These are phyloP conservation scores for Anarrhichthys ocellatus DNA, from an alignment of 2,113 vertebrate genomes.

Conservation along the genomic window DNA sequence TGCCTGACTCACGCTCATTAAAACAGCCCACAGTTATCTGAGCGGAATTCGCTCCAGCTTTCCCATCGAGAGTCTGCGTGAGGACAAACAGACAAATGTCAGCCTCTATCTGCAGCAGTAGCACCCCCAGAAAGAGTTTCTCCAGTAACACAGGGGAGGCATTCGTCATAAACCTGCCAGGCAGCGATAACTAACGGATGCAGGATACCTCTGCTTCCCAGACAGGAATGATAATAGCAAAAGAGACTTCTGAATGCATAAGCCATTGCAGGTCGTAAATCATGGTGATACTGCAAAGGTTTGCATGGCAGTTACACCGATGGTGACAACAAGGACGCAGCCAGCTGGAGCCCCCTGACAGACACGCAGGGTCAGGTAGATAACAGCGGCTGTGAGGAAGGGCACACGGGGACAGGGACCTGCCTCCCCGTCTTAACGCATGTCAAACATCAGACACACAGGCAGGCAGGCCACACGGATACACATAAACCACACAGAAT, in stretches of 20 bases:
- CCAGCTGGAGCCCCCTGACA: constrained; percentile 49
- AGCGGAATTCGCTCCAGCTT: constrained; percentile 17
- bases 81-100: constrained; percentile 53
- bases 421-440: constrained; percentile 82
- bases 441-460: constrained; percentile 86
- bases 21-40: constrained; percentile 44
- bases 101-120: constrained; percentile 31
- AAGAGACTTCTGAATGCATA: constrained; percentile 55
- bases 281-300: constrained; percentile 42
- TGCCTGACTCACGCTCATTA: constrained; percentile 9
- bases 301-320: constrained; percentile 41
- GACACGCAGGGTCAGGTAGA: constrained; percentile 36
- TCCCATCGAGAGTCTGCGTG: constrained; percentile 28
- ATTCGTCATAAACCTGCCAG: constrained; percentile 71
- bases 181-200: constrained; percentile 60
- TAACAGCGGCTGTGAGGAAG: constrained; percentile 22
- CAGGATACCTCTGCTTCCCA: constrained; percentile 53
- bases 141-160: constrained; percentile 41
- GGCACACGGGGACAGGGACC: constrained; percentile 58
- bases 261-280: constrained; percentile 59
- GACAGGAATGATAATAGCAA: constrained; percentile 56
- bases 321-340: constrained; percentile 44
- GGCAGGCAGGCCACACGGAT: constrained; percentile 80
- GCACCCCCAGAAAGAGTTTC: constrained; percentile 39
- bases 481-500: background rate